Conservation (phyloP, 2,113 vertebrate species). For the Triplophysa tibetana region DNA sequence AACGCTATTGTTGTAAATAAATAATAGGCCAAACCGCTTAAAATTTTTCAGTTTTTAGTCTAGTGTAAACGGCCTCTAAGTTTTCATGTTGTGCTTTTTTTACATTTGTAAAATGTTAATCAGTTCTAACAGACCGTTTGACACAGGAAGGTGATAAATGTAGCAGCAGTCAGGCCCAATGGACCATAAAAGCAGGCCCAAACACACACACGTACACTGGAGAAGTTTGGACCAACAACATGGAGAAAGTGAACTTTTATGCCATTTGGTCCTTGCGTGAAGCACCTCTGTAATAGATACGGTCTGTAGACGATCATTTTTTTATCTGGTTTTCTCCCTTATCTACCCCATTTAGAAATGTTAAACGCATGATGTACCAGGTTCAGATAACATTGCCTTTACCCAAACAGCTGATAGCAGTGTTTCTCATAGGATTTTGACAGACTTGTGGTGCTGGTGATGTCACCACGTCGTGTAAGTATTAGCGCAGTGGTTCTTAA, state of each 20-base stretch:
- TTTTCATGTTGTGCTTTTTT: too few relatives aligned
- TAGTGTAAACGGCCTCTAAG: too few relatives aligned
- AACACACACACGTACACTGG: not conserved
- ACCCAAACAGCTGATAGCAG: constrained; percentile 75
- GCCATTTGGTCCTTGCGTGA: constrained; percentile 77
- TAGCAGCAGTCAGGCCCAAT: not conserved
- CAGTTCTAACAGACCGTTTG: not conserved
- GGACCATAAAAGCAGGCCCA: too few relatives aligned
- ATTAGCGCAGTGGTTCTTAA: too few relatives aligned
- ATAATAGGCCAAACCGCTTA: too few relatives aligned
- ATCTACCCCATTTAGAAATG: constrained; percentile 66
- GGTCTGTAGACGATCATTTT: constrained; percentile 61
- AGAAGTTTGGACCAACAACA: constrained; percentile 30
- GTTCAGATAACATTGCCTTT: constrained; percentile 79
- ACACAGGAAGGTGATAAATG: constrained; percentile 19
- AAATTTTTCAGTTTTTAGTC: too few relatives aligned
- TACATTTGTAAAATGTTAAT: not conserved
- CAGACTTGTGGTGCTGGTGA: too few relatives aligned
- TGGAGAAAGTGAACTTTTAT: constrained; percentile 74
- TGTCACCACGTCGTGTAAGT: too few relatives aligned
- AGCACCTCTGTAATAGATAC: constrained; percentile 74
- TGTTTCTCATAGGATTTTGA: too few relatives aligned
- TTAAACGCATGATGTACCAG: constrained; percentile 75
- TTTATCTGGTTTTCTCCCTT: not conserved
- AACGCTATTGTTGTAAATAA: too few relatives aligned